A percentile compares a stretch with the other conserved stretches of the same genome.
phyloP scores from a whole-genome alignment of 2,113 vertebrate genomes.

The Heterochromis multidens region DNA sequence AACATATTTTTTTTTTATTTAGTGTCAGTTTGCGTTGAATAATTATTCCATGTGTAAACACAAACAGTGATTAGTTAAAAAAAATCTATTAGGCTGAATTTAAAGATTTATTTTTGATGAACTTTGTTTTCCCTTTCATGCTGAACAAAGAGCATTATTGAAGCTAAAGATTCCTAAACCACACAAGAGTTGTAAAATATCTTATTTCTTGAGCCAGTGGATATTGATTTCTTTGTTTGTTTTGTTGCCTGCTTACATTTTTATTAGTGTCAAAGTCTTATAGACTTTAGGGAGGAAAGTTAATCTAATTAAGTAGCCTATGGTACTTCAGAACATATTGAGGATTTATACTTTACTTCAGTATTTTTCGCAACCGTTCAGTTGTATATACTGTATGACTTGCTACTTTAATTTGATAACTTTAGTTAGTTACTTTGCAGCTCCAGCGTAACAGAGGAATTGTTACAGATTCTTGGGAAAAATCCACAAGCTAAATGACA shows the following conservation, averaged over 20 bases:
- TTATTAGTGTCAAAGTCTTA: background rate
- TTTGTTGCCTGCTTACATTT: background rate
- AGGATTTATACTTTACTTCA: background rate
- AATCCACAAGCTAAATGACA: background rate
- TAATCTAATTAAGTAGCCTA: background rate
- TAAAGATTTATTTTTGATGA: background rate
- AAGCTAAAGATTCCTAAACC: background rate
- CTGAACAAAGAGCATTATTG: background rate
- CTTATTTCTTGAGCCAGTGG: background rate
- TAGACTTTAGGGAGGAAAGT: background rate
- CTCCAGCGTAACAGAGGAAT: background rate
- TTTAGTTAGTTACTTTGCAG: background rate
- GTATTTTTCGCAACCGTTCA: background rate
- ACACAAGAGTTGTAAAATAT: background rate
- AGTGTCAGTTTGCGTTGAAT: background rate
- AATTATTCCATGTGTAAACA: background rate
- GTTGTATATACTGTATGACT: background rate
- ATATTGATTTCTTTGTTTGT: background rate
- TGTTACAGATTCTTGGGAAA: background rate
- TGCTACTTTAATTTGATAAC: background rate
- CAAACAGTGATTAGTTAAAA: background rate
- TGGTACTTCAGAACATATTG: background rate
- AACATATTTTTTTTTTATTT: background rate
- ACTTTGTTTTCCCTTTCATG: background rate
- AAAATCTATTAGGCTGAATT: background rate